phyloP scores from a whole-genome alignment of 2,113 vertebrate species.

The Lethenteron reissneri region DNA sequence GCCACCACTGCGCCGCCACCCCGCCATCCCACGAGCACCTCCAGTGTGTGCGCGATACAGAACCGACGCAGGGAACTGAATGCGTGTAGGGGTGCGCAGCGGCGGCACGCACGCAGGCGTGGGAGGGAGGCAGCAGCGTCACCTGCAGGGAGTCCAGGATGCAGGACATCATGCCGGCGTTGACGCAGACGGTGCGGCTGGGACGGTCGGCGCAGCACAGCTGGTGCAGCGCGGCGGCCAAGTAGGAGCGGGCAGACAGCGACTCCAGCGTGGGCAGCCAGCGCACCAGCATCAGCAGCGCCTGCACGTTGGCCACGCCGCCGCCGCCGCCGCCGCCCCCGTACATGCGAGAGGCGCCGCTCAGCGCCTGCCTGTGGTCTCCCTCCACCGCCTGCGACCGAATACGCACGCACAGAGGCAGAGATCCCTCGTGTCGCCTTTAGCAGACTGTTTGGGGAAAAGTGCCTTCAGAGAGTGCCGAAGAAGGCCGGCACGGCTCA shows the following conservation, averaged over 20 bases:
- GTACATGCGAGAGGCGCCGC: too few species aligned
- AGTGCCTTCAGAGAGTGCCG: too few species aligned
- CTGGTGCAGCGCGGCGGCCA: conserved; percentile 39
- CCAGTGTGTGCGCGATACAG: too few species aligned
- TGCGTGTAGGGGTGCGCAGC: too few species aligned
- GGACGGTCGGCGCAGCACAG: conserved; percentile 50
- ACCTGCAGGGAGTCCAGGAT: conserved; percentile 35
- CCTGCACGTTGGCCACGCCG: conserved; percentile 62
- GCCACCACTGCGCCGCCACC: too few species aligned
- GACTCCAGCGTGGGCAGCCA: conserved; percentile 54
- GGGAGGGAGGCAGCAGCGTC: not conserved
- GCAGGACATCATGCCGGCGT: conserved; percentile 52
- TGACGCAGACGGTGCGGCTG: conserved; percentile 57
- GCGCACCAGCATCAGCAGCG: conserved; percentile 49
- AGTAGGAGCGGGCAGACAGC: conserved; percentile 44
- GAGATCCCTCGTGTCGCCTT: too few species aligned
- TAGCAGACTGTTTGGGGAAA: too few species aligned
- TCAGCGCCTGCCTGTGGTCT: conserved; percentile 20
- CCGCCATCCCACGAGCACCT: too few species aligned
- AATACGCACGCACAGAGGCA: not conserved
- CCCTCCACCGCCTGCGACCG: conserved; percentile 54
- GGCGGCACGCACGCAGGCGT: too few species aligned
- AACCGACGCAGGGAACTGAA: too few species aligned
- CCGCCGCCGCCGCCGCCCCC: conserved; percentile 14
- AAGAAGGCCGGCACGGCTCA: too few species aligned